phyloP scores from a whole-genome alignment of 2,797 vertebrate genomes.

The Mormyrops attenuatus region DNA sequence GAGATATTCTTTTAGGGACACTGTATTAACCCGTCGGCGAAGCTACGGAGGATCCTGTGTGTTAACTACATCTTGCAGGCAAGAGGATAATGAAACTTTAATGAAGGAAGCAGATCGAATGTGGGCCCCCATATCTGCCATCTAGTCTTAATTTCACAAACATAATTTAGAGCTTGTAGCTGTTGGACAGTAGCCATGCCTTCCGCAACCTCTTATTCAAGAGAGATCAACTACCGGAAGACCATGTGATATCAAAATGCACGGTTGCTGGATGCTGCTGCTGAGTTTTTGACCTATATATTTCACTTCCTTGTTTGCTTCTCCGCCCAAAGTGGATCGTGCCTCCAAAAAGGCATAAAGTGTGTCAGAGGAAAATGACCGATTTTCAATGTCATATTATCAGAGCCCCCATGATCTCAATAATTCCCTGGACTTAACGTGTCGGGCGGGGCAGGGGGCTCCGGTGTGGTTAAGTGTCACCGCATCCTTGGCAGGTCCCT shows the following conservation, averaged over 20 bases:
- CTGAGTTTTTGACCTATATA: background rate
- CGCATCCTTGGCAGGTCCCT: background rate
- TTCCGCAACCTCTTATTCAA: constrained; percentile 21
- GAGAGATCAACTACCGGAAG: constrained; percentile 22
- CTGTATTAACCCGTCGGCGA: background rate
- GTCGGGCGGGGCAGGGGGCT: background rate
- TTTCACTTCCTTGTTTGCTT: background rate
- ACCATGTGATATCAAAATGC: constrained; percentile 33
- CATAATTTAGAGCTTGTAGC: constrained; percentile 12
- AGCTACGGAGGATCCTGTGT: constrained; percentile 5
- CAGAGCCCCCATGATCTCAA: background rate
- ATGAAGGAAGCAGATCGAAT: constrained; percentile 35
- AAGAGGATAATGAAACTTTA: constrained; percentile 32
- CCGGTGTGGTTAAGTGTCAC: background rate
- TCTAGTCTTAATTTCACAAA: constrained; percentile 31
- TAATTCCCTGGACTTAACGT: background rate
- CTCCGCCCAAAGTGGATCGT: background rate
- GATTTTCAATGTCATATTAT: constrained; percentile 8
- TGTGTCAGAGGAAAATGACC: background rate
- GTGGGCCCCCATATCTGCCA: constrained; percentile 20
- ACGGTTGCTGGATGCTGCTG: background rate
- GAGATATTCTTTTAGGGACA: constrained; percentile 12
- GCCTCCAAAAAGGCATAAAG: background rate
- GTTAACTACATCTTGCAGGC: constrained; percentile 32
- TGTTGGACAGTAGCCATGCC: constrained; percentile 14